These are phyloP conservation scores for Pristionchus fissidentatus DNA, from an alignment of 2,888 invertebrate genomes.

Conservation along the genomic window DNA sequence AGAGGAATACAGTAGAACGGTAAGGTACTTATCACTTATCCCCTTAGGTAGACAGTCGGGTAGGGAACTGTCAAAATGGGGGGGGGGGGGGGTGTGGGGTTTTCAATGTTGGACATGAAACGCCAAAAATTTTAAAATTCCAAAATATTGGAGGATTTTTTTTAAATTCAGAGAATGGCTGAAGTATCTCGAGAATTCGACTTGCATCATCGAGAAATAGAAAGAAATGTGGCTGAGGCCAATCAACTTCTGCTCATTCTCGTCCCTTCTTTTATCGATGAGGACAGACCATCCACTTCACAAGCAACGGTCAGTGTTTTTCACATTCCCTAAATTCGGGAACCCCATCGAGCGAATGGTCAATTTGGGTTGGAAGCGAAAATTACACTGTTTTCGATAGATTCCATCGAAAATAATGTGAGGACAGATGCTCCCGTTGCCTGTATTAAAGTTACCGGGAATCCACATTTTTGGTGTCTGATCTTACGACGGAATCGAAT, in stretches of 20 bases:
- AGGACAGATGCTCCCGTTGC: too few relatives aligned
- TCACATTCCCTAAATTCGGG: neutral
- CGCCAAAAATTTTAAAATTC: neutral
- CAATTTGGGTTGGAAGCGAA: too few relatives aligned
- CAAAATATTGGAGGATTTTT: neutral
- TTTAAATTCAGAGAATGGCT: constrained; percentile 50
- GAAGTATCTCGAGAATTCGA: constrained; percentile 44
- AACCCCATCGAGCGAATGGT: neutral
- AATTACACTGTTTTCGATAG: too few relatives aligned
- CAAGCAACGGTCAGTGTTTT: neutral
- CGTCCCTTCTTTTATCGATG: constrained; percentile 43
- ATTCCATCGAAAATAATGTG: too few relatives aligned
- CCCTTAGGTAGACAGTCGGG: too few relatives aligned
- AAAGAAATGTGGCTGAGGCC: constrained; percentile 54
- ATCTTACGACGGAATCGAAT: too few relatives aligned
- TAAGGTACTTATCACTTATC: neutral
- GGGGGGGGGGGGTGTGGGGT: too few relatives aligned
- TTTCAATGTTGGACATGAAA: constrained; percentile 27
- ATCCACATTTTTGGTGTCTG: too few relatives aligned
- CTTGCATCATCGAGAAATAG: constrained; percentile 54
- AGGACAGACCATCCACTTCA: neutral
- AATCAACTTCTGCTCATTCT: constrained; percentile 39
- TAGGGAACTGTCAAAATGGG: too few relatives aligned
- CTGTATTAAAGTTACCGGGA: too few relatives aligned
- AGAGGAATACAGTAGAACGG: constrained; percentile 31